Evolutionary conservation across 2,888 invertebrate genomes (phyloP), one percentile per base, ranked within the genome.

Genomic region (Oegoconia quadripuncta): DNA sequence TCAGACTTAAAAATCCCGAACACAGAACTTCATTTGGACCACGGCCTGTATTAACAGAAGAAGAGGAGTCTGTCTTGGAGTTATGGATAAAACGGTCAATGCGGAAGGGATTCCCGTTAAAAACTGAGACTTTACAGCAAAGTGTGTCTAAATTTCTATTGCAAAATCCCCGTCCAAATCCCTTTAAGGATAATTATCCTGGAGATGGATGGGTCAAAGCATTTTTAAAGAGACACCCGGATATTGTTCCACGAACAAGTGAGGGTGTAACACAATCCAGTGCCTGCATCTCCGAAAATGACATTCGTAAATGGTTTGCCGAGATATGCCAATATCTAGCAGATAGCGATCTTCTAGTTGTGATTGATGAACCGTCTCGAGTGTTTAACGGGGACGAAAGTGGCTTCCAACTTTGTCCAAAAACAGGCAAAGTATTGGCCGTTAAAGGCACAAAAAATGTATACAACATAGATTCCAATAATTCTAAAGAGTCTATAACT

Each of bases 381-480:
- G 43, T 62, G 33, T 59, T 46, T 42, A 61, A 59, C 46, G 50
- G 52, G 3, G 58, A 63, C 42, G 59, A 61, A 41, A 49, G 52
- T n/a, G 53, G 53, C 18, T 62, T 61, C 44, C 51, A 50, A 29
- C 42, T 61, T 18, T 59, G 55, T 39, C 51, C 54, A 25, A 33
- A 35, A 32, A 53, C 39, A 26, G 53, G 53, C 16, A 29, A 37
- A 34, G 53, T 51, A 16, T 44, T 57, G 37, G 50, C 49, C 11
- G 31, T 26, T 38, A 58, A 45, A 42, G 51, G 53, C 20, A 40
- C 44, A 16, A 58, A 39, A 45, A 69, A 72, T 46, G 63, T 75
- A 2, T 73, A 75, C 45, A 62, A 73, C 46, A 52, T 74, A 17
- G 71, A 70, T 27, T 55, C 58, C 17, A 59, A 60, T 7, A 46